Conservation (phyloP, 2,797 vertebrate species). For the Lithobates sylvaticus region DNA sequence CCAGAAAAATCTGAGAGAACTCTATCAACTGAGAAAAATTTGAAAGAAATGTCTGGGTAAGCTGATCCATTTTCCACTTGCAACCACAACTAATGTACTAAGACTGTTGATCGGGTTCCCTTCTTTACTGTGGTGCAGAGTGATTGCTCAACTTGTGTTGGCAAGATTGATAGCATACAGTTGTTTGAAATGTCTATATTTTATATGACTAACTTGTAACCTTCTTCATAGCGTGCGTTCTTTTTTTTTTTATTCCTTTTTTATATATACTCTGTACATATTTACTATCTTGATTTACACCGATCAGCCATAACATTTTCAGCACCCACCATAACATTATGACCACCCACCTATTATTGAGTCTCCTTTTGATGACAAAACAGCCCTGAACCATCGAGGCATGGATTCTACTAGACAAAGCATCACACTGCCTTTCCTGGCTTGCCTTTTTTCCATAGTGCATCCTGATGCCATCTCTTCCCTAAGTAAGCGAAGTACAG, state of each 20-base stretch:
- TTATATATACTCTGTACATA: no score
- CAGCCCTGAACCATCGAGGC: no score
- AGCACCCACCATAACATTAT: no score
- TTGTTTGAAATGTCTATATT: slow-evolving; percentile 20
- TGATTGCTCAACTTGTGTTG: slow-evolving; percentile 31
- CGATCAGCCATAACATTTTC: no score
- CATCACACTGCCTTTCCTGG: no score
- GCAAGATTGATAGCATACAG: slow-evolving; percentile 7
- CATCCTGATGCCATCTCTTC: no score
- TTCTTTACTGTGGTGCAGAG: not conserved
- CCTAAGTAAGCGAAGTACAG: no score
- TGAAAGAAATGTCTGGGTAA: slow-evolving; percentile 38
- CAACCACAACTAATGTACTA: slow-evolving; percentile 35
- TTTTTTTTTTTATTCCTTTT: not conserved
- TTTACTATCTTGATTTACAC: no score
- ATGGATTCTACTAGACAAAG: no score
- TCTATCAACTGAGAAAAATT: slow-evolving; percentile 29
- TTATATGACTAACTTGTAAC: not conserved
- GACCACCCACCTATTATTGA: no score
- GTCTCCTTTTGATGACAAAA: no score
- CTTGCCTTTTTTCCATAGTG: no score
- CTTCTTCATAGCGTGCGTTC: not conserved
- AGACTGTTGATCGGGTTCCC: slow-evolving; percentile 30
- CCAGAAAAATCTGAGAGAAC: slow-evolving; percentile 32
- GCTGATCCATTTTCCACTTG: slow-evolving; percentile 52